Base-by-base conservation (phyloP, 2,888 invertebrate genomes). In the Chalcis sispes region DNA sequence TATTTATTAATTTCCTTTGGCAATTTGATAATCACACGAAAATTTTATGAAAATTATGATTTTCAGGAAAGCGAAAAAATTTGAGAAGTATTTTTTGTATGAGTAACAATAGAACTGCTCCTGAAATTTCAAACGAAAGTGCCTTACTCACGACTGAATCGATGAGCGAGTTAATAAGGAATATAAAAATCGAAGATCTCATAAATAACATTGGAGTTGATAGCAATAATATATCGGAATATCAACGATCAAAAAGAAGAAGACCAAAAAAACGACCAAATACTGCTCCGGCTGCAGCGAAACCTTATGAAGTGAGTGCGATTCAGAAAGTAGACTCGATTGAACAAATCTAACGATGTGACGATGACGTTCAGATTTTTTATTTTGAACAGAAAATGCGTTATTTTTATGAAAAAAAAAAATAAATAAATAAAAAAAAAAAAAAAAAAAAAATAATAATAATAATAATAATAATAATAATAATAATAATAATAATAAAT, bases 181-280 rank as follows among this genome's bases (percentile, higher is more conserved):
- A 56, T 15, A 78, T 76, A 3, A 74, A 32, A 18, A 70, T 76
- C 10, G 78, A 76, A 50, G 78, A 78, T 58, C 71, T 78, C 7
- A 71, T 76, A 36, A 70, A 1, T 4, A 75, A 15, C 20, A 62
- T 59, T 2, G 64, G 69, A 2, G n/a, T 65, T 4, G 72, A 72
- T 5, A 72, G 20, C 0, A 36, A 65, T 3, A 42, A 20, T 1
- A 64, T 67, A 10, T 18, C 48, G 8, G 27, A 48, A 20, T 73
- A 70, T 10, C 36, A 40, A 23, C 48, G 61, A 20, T 66, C 65
- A 7, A 67, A 20, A 48, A 36, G 61, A 18, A 27, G 25, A 52
- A 27, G 58, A 13, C 56, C 25, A 2, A 75, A 40, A 29, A 70
- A 27, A 25, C 54, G 76, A 13, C 78, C 78, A 0, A 75, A 58